phyloP scores from a whole-genome alignment of 2,888 invertebrate species.

The Fragum fragum region DNA sequence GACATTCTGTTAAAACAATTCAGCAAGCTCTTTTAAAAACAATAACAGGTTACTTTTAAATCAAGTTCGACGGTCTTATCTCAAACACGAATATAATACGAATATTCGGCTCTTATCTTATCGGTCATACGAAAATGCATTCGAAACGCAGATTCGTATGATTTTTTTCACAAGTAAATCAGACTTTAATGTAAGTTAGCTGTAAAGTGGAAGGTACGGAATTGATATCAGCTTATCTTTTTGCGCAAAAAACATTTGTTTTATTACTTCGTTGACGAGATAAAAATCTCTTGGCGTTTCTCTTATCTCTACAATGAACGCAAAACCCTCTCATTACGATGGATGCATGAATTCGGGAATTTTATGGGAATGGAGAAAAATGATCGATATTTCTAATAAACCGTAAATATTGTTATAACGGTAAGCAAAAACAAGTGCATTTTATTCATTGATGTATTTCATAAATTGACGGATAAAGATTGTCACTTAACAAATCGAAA shows the following conservation, averaged over 20 bases:
- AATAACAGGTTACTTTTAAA: conserved; percentile 31
- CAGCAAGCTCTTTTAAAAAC: conserved; percentile 16
- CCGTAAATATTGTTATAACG: not conserved
- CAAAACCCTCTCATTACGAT: conserved; percentile 51
- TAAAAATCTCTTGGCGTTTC: conserved; percentile 51
- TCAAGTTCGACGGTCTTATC: conserved; percentile 21
- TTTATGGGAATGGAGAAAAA: conserved; percentile 49
- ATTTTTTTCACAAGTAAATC: conserved; percentile 5
- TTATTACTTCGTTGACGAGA: conserved; percentile 49
- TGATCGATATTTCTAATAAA: not conserved
- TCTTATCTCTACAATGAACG: conserved; percentile 45
- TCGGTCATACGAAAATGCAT: conserved; percentile 24
- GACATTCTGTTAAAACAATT: conserved; percentile 23
- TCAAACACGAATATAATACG: conserved; percentile 27
- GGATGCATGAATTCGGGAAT: conserved; percentile 47
- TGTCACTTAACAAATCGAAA: too few relatives aligned
- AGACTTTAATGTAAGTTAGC: conserved; percentile 14
- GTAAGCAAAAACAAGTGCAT: too few relatives aligned
- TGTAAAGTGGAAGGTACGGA: conserved; percentile 24
- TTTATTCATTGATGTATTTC: too few relatives aligned
- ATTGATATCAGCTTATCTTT: conserved; percentile 44
- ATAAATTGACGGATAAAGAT: too few relatives aligned
- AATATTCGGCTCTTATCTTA: conserved; percentile 16
- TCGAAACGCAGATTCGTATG: conserved; percentile 15
- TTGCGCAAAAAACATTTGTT: conserved; percentile 64